Base-by-base conservation (phyloP, 2,113 vertebrate genomes). In the Sinocyclocheilus rhinocerous region DNA sequence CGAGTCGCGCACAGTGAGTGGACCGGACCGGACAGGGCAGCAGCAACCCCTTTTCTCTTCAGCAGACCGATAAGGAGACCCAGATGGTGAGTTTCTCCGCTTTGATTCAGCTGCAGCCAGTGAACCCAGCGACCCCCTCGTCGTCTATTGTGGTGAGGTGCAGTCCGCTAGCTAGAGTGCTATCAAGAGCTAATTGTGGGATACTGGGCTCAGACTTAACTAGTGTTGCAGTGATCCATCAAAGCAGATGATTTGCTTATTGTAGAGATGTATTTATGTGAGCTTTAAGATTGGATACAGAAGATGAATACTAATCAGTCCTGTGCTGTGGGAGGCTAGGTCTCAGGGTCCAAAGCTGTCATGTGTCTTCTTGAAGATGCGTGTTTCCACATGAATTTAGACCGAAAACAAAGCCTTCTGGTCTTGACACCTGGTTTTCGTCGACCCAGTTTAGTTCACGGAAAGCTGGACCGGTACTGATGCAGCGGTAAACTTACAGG, bases 1-100 rank as follows among this genome's bases (percentile, higher is more conserved):
- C 8, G 65, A 81, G 55, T 9, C 6, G 81, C 12, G 86, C 69
- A 55, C 79, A 86, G 65, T 59, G 85, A 50, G 13, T 59, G 63
- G 88, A 90, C 39, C 57, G 15, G 10, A 67, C 67, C 57, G 15
- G 10, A 67, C 67, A 8, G 22, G 77, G 45, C 72, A 48, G 61
- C 48, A 20, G 59, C 85, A 72, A 33, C 84, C 82, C 87, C 36
- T 89, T 20, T 87, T 78, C 83, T 85, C 84, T 65, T 50, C 76
- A 80, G 85, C 89, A 80, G 90, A 45, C 82, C 26, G 67, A 89
- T 76, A 67, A 90, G 73, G 91, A 88, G 77, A 85, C 81, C 55
- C 93, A 94, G 92, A 95, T 95, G 94, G 95, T 95, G 91, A 95
- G 94, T 92, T 90, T 6, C 16, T 89, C 29, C 65, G 45, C 80